Conservation (phyloP, 2,797 vertebrate genomes). For the Nannoperca australis region DNA sequence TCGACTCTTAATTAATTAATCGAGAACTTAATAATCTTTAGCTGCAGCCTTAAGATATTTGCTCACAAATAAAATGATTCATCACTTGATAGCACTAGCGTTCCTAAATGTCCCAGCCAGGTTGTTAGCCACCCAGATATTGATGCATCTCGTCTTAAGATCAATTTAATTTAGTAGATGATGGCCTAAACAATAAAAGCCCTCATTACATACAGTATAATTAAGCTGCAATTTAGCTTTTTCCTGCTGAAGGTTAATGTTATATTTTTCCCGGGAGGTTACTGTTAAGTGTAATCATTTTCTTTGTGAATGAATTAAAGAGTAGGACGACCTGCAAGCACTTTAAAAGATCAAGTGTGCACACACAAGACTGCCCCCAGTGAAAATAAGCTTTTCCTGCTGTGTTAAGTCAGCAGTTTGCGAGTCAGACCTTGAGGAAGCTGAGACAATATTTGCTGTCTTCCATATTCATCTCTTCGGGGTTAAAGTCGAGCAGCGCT, state of each 20-base stretch:
- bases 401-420: conserved; percentile 28
- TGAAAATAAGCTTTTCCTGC: conserved; percentile 24
- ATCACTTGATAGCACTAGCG: background rate
- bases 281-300: background rate
- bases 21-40: background rate
- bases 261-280: background rate
- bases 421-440: conserved; percentile 87
- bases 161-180: background rate
- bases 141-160: background rate
- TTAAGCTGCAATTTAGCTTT: background rate
- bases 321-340: background rate
- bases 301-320: conserved; percentile 1
- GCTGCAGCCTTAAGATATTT: background rate
- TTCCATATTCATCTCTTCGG: conserved; percentile 83
- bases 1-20: background rate
- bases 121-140: background rate
- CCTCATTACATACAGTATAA: background rate
- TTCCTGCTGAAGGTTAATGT: background rate
- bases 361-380: background rate
- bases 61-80: background rate
- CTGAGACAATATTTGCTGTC: conserved; percentile 87
- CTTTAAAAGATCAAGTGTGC: conserved; percentile 7
- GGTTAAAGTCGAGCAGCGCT: conserved; percentile 89
- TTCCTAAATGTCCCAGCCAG: background rate
- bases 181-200: background rate